Evolutionary conservation across 2,888 invertebrate genomes (phyloP), one percentile per base, ranked within the genome.

Genomic region (Lepidochrysops patricia): DNA sequence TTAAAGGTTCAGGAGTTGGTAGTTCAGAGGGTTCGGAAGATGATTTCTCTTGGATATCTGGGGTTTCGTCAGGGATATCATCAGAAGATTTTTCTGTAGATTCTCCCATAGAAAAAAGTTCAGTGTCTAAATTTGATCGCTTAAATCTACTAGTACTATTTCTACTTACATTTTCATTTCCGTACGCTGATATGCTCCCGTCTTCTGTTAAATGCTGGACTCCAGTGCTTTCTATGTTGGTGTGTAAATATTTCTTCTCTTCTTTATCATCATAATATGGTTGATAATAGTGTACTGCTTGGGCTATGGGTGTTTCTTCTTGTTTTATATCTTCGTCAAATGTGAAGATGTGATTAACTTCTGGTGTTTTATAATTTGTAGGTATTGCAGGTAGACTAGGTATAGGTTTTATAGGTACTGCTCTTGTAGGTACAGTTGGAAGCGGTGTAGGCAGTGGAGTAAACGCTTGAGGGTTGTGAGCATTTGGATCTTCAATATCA

Each of bases 181-280:
- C 80, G 57, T 82, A 85, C 0, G 86, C 87, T 23, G 87, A 81
- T 0, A 82, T 76, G 59, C 79, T 77, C 1, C 87, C 87, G 64
- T 88, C 86, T 65, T 77, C 77, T 60, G 73, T 70, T 63, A 88
- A 73, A 72, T 84, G 87, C 58, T 84, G 84, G 2, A 88, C 74
- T 12, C 84, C 87, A 26, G 72, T 70, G 15, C 72, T 72, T 58
- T 80, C 73, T 12, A 73, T 71, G 52, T 77, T 78, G 57, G 81
- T 74, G 50, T 83, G 82, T 27, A 84, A 68, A 70, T 84, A 83
- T 63, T 70, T 74, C 52, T 70, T 66, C 43, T 74, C 71, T 60
- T 67, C 68, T 27, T 73, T 62, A 12, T 64, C 62, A 25, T 63
- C 37, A 68, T 68, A 65, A 48, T 63, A 57, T 0, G 68, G 67